A percentile compares a stretch with the other conserved stretches of the same genome.
Conservation (phyloP, 2,113 vertebrate genomes). For the Bubalus kerabau region DNA sequence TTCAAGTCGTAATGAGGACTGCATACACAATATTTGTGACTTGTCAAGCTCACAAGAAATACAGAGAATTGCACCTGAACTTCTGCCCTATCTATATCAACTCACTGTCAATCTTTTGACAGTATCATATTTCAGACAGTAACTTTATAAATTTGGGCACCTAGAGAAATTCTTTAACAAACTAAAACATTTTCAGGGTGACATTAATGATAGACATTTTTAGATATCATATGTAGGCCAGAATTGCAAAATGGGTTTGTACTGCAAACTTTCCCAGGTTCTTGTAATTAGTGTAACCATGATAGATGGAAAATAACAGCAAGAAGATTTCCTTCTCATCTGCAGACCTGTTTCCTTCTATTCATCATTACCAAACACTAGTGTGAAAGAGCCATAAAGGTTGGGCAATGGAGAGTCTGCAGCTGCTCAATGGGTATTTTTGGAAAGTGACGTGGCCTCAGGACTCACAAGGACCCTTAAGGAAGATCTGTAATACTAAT, state of each 20-base stretch:
- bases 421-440: not conserved
- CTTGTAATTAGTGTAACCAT: not conserved
- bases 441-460: not conserved
- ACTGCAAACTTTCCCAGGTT: not conserved
- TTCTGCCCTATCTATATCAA: not conserved
- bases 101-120: constrained; percentile 20
- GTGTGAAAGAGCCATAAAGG: not conserved
- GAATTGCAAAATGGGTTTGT: not conserved
- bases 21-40: constrained; percentile 47
- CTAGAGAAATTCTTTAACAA: constrained; percentile 55
- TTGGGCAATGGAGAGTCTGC: not conserved
- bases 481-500: constrained; percentile 32
- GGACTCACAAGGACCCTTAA: not conserved
- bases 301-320: not conserved
- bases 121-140: constrained; percentile 41
- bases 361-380: not conserved
- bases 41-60: constrained; percentile 55
- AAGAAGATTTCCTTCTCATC: not conserved
- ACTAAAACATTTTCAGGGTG: not conserved
- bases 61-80: constrained; percentile 26
- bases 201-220: not conserved
- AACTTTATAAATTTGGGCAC: constrained; percentile 31
- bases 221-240: not conserved
- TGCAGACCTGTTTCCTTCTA: not conserved
- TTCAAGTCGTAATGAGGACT: constrained; percentile 41